Evolutionary conservation across 2,113 vertebrate genomes (phyloP), one percentile per base, ranked within the genome.

Genomic region (Hassar affinis): DNA sequence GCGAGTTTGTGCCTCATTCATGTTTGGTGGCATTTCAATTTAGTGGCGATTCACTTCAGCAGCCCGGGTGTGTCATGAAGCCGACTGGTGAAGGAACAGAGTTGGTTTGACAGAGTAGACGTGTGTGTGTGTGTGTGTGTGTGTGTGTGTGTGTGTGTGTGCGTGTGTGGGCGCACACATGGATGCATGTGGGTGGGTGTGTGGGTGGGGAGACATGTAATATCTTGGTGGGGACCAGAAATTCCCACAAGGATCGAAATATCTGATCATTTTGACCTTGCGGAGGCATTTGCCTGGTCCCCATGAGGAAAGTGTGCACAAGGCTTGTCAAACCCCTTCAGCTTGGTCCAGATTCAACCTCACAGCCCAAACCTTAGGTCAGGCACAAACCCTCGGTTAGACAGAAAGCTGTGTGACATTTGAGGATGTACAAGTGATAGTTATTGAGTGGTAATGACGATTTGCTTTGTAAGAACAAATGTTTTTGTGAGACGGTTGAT

Each of bases 11-110:
- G 80, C 68, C 33, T 66, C 83, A 80, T 59, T 69, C 71, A 82
- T 84, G 69, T 83, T 42, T 61, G 30, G 30, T 62, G 79, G 52
- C 83, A 79, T 85, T 88, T 88, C 51, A 85, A 61, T 83, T 88
- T 75, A 69, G 86, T 35, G 45, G 66, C 7, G 68, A 45, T 66
- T 42, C 59, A 61, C 83, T 86, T 75, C 83, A 18, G 68, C 27
- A 64, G 78, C 56, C 66, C 62, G 83, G 78, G 66, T 87, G 80
- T 85, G 69, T 79, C 69, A 72, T 33, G 59, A 75, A 62, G 85
- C 78, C 76, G 33, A 54, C 2, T 79, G 80, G 59, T 56, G 54
- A 81, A 72, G 83, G 59, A 33, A 80, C 59, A 71, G 22, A 47
- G 72, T 74, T 80, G 52, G 77, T 85, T 56, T 84, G 77, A 82